Percentiles rank a stretch among this genome's conserved stretches.
phyloP scores from a whole-genome alignment of 2,888 invertebrate genomes.

The Pterostichus madidus region DNA sequence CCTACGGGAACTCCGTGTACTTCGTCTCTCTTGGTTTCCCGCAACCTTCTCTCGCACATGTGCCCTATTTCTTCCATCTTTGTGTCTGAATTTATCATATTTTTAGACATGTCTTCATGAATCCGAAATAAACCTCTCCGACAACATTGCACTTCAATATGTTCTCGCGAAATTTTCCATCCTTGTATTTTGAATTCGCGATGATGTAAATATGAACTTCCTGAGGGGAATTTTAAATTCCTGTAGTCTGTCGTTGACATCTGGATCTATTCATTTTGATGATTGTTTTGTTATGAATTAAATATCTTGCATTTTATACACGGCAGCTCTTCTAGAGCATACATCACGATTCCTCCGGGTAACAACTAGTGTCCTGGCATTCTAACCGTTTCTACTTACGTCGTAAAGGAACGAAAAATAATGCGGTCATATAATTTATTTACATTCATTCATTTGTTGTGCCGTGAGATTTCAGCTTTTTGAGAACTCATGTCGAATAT shows the following conservation, averaged over 20 bases:
- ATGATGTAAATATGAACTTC: constrained; percentile 61
- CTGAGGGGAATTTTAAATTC: constrained; percentile 64
- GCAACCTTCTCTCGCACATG: constrained; percentile 36
- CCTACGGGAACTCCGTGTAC: constrained; percentile 17
- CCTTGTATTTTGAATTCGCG: constrained; percentile 61
- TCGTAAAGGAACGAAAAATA: too few species aligned
- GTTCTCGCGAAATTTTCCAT: constrained; percentile 35
- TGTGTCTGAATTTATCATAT: constrained; percentile 66
- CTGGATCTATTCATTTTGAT: constrained; percentile 24
- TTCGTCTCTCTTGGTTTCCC: background rate
- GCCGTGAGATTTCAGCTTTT: too few species aligned
- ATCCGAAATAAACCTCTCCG: constrained; percentile 57
- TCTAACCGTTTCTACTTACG: too few species aligned
- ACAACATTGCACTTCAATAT: constrained; percentile 54
- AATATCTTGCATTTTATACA: background rate
- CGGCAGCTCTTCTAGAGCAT: too few species aligned
- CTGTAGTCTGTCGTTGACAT: constrained; percentile 20
- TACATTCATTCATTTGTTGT: too few species aligned
- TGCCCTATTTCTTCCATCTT: constrained; percentile 62
- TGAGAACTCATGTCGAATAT: too few species aligned
- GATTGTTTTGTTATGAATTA: constrained; percentile 47
- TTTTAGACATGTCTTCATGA: constrained; percentile 66
- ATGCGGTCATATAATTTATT: too few species aligned
- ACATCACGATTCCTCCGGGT: too few species aligned
- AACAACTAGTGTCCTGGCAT: too few species aligned